Evolutionary conservation across 2,888 invertebrate genomes (phyloP), one percentile per base, ranked within the genome.

Genomic region (Dasypolia templi): DNA sequence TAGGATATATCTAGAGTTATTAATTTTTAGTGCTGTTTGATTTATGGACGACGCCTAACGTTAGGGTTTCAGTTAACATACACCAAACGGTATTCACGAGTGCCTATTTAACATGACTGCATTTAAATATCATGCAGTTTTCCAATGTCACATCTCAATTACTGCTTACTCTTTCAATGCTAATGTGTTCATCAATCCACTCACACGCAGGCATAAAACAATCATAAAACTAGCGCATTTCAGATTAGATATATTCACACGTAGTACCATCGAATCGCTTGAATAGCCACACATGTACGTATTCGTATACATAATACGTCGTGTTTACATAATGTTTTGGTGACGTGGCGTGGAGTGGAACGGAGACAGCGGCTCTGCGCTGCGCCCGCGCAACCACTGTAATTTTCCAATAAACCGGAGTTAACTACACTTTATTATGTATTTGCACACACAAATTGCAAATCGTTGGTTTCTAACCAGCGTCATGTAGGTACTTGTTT

Each of bases 331-430:
- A 82, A 85, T 70, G 87, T 84, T 75, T 63, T 63, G 72, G 72
- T 87, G 86, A 86, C 87, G 86, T 87, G 79, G 81, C 78, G 68
- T 56, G 58, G 62, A 64, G 63, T 66, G 58, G 65, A 71, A 65
- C 74, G 72, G 78, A 87, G 86, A 88, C 88, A 77, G 86, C 83
- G 74, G 39, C 58, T 53, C 62, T 66, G 66, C 75, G 69, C 62
- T 66, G 66, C 75, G 69, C 78, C 75, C 81, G 81, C 83, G 73
- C 75, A 70, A 72, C 76, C 81, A 81, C 85, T 70, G 89, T 91
- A 86, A 91, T 91, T 91, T 90, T 90, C 90, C 91, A 87, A 90
- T 89, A 87, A 83, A 87, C 77, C 77, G 64, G 61, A 86, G 77
- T 77, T 75, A 85, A 76, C 80, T 79, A 75, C 77, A 79, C 59